A percentile compares a stretch with the other conserved stretches of the same genome.
These are phyloP conservation scores for Zalophus californianus DNA, from an alignment of 2,797 vertebrate species.

Conservation along the genomic window DNA sequence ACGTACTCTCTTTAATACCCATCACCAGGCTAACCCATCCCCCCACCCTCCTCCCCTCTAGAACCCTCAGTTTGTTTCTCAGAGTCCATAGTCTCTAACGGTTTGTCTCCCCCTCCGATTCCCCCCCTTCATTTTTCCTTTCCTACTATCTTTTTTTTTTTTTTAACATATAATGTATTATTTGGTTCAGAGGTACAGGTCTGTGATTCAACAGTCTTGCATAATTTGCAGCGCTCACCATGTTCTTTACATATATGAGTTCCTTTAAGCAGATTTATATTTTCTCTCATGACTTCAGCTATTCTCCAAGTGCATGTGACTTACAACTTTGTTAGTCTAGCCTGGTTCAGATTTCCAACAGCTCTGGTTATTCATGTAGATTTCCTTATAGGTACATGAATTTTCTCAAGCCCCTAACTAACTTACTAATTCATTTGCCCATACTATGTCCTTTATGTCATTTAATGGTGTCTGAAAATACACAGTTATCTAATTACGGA, in stretches of 20 bases:
- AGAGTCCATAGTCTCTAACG: too few relatives aligned
- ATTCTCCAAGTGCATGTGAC: constrained; percentile 34
- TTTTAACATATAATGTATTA: too few relatives aligned
- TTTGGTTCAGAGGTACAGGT: too few relatives aligned
- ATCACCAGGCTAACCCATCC: too few relatives aligned
- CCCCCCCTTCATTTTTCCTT: too few relatives aligned
- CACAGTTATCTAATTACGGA: not conserved
- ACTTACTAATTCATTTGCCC: not conserved
- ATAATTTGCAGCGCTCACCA: too few relatives aligned
- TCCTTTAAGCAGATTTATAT: constrained; percentile 30
- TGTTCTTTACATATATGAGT: not conserved
- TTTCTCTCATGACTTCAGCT: constrained; percentile 53
- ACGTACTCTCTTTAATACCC: too few relatives aligned
- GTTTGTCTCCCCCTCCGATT: too few relatives aligned
- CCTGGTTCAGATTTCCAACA: constrained; percentile 31
- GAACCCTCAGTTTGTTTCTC: too few relatives aligned
- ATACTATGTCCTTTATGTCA: not conserved
- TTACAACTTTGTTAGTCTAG: constrained; percentile 30
- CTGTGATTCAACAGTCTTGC: too few relatives aligned
- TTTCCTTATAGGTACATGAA: constrained; percentile 32
- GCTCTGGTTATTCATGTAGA: not conserved
- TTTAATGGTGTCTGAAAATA: constrained; percentile 17
- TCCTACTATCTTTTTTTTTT: too few relatives aligned
- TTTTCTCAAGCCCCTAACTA: constrained; percentile 46
- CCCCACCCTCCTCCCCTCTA: too few relatives aligned